Percentiles rank a stretch among this genome's conserved stretches.
These are phyloP conservation scores for Physocephala rufipes DNA, from an alignment of 2,888 invertebrate genomes.

Conservation along the genomic window DNA sequence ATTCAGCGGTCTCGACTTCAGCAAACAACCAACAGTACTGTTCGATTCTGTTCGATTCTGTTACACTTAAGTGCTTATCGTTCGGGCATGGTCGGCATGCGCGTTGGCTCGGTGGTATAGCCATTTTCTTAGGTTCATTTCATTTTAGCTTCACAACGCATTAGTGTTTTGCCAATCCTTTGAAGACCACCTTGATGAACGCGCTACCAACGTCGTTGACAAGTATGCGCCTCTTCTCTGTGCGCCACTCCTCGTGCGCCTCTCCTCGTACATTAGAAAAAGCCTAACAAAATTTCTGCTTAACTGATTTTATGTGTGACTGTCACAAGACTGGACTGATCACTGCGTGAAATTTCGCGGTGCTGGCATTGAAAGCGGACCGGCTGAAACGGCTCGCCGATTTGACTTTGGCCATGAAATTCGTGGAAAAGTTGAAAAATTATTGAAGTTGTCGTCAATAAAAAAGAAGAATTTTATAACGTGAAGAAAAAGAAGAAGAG, in stretches of 20 bases:
- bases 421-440: constrained; percentile 27
- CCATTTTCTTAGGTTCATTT: too few relatives aligned
- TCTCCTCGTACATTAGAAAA: constrained; percentile 1
- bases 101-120: too few relatives aligned
- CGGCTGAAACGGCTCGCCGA: too few relatives aligned
- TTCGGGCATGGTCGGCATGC: background rate
- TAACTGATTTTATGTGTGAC: constrained; percentile 44
- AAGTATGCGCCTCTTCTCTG: too few relatives aligned
- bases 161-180: background rate
- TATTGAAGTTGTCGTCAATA: background rate
- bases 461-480: background rate
- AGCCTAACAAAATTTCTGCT: constrained; percentile 30
- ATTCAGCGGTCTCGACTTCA: background rate
- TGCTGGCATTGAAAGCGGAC: constrained; percentile 38
- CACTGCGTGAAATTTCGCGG: constrained; percentile 12
- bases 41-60: background rate
- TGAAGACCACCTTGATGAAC: constrained; percentile 24
- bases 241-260: too few relatives aligned
- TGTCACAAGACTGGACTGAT: constrained; percentile 23
- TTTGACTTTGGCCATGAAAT: constrained; percentile 11
- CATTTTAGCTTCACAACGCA: background rate
- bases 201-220: background rate
- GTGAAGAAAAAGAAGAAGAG: background rate
- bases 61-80: constrained; percentile 6
- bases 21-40: background rate